Conservation (phyloP, 1,140 invertebrate species). For the Trachelipus rathkii region DNA sequence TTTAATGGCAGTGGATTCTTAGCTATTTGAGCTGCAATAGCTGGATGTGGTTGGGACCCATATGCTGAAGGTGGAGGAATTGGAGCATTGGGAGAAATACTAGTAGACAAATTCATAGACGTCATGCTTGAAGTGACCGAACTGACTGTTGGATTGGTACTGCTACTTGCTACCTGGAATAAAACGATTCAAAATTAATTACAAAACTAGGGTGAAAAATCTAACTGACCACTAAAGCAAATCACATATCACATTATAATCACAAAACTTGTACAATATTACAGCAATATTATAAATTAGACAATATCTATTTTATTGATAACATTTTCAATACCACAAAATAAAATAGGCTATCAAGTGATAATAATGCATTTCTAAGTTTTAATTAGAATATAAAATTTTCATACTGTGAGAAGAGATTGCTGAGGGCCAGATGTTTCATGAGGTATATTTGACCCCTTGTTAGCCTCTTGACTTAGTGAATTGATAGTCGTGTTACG, state of each 20-base stretch:
- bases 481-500: not conserved
- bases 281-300: too few relatives aligned
- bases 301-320: too few relatives aligned
- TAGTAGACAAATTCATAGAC: slow-evolving; percentile 23
- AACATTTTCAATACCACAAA: too few relatives aligned
- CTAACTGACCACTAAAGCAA: too few relatives aligned
- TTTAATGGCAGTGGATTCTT: not conserved
- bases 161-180: slow-evolving; percentile 32
- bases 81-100: slow-evolving; percentile 23
- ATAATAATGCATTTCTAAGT: not conserved
- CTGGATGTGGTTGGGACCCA: slow-evolving; percentile 29
- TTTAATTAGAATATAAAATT: not conserved
- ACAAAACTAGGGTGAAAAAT: too few relatives aligned
- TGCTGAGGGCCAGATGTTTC: not conserved
- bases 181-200: too few relatives aligned
- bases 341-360: too few relatives aligned
- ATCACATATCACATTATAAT: too few relatives aligned
- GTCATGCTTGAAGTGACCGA: slow-evolving; percentile 22
- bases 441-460: not conserved
- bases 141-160: slow-evolving; percentile 13
- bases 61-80: slow-evolving; percentile 36
- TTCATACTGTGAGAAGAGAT: not conserved
- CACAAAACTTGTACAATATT: too few relatives aligned
- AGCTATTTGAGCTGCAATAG: slow-evolving; percentile 26
- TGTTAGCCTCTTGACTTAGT: not conserved